Base-by-base conservation (phyloP, 2,888 invertebrate species). In the Napeogenes sylphis region DNA sequence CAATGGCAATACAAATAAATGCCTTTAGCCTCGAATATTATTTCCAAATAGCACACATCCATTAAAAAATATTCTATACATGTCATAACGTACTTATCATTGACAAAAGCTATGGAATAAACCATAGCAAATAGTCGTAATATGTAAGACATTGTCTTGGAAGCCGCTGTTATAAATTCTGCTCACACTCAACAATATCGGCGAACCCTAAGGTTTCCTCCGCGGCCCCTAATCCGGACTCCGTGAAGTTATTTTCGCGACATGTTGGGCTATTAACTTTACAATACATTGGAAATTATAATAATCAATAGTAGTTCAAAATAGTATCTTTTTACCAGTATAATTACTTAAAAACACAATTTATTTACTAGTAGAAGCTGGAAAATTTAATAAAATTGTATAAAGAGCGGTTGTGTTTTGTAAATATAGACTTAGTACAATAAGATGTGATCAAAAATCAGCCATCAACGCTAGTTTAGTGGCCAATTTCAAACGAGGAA, bases 241-340 rank as follows among this genome's bases (percentile, higher is more conserved):
- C 66, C 82, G 81, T 81, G 83, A 74, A 80, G 81, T 81, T 83
- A 85, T 85, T 83, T 76, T 70, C 77, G 81, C 79, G 78, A 64
- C 58, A 61, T 10, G 65, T 68, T 61, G 45, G 78, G 84, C 82
- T 73, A 78, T 59, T 62, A 74, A 51, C 51, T 30, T 30, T 30
- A 51, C 12, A 51, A 51, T 51, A 30, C 8, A 30, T 51, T 21
- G 5, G 4, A 21, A 21, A 10, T 12, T 51, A 51, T 30, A 51
- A 51, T 10, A 12, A 30, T 51, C 5, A 47, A 14, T 21, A 21
- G 21, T 21, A 21, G 21, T 21, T 21, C 21, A 21, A 21, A 21
- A 21, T 21, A 21, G 21, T 21, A 21, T 21, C 21, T 21, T 21
- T 21, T 21, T 21, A 21, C 21, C 21, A 21, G 21, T 21, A 21